Base-by-base conservation (phyloP, 35 echinoderm and acorn worm genomes). In the Apostichopus californicus region DNA sequence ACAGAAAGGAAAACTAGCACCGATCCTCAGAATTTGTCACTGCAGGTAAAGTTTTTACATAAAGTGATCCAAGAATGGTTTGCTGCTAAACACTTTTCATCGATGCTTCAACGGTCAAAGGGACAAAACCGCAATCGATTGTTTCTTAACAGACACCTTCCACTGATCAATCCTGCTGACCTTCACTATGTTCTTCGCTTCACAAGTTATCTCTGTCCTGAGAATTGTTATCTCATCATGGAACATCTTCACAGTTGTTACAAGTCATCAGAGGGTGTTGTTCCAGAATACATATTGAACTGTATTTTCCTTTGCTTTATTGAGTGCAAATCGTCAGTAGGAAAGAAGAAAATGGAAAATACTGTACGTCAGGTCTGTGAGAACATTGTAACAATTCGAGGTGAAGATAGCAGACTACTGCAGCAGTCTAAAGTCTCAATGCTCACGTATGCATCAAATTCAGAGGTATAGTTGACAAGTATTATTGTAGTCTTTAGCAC, bases 111-210 rank as follows among this genome's bases (percentile, higher is more conserved):
- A 7, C 12, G 0, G 0, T 75, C 17, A 75, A 75, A 75, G 17
- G 17, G 21, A 0, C 24, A 0, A n/a, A 1, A 75, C n/a, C 0
- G 21, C 59, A 9, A 34, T 8, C 13, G n/a, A 83, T 18, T 20
- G 6, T 55, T 55, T 83, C n/a, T 83, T 8, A 56, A 55, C 5
- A 57, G 17, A 55, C 53, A 55, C 56, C 53, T 83, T 18, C 6
- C 52, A 8, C 56, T 83, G 5, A 83, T 83, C 2, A 83, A 83
- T 21, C 80, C 80, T 7, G 53, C 52, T 0, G 80, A 83, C 34
- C 80, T 83, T 56, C 80, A 83, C 8, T 83, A 83, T 56, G 13
- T 83, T 55, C 80, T 83, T 20, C 80, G 80, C 11, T 83, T 83
- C 56, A 55, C 80, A 20, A 20, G 28, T 15, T 54, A 18, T 15